Conservation (phyloP, 2,797 vertebrate genomes). For the Columba guinea region DNA sequence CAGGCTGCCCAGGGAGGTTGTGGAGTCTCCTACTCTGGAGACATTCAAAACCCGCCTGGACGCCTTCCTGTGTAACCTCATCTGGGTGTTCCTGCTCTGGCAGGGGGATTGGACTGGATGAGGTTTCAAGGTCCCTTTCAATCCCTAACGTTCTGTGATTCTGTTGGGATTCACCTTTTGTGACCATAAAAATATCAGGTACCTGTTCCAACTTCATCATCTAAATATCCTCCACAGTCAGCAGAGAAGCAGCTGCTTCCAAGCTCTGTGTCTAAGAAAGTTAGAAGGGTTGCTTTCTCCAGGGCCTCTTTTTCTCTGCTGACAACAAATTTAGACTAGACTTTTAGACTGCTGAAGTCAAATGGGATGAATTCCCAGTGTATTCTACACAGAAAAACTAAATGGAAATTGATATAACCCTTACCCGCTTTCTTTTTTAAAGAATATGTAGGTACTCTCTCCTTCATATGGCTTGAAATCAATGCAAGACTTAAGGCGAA, state of each 20-base stretch:
- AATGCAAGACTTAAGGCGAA: slow-evolving; percentile 90
- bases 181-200: background rate
- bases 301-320: background rate
- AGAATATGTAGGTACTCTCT: slow-evolving; percentile 85
- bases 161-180: background rate
- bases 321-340: background rate
- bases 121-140: no score
- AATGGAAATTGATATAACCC: background rate
- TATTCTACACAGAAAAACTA: background rate
- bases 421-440: slow-evolving; percentile 86
- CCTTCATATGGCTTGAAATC: slow-evolving; percentile 95
- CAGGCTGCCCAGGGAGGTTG: no score
- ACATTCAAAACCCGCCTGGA: no score
- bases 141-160: no score
- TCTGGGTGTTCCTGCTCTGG: no score
- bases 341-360: background rate
- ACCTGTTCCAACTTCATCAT: background rate
- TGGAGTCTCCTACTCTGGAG: no score
- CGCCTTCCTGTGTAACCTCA: no score
- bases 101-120: no score
- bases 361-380: background rate
- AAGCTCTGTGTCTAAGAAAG: background rate
- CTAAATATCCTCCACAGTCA: background rate
- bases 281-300: background rate
- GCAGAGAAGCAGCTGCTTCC: background rate